phyloP scores from a whole-genome alignment of 2,113 vertebrate species.

The Haplochromis burtoni region DNA sequence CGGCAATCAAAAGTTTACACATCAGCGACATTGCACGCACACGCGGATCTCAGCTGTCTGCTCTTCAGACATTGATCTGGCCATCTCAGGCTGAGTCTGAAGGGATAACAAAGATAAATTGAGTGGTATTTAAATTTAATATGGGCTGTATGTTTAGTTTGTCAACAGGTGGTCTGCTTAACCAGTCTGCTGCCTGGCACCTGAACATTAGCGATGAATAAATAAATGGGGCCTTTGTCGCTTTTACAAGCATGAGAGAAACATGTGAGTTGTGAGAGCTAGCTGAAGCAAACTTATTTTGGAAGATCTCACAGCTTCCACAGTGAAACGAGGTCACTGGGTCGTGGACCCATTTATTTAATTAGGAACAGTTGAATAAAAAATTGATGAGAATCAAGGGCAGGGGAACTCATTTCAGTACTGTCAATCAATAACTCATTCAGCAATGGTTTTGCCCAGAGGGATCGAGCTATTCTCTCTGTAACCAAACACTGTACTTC shows the following conservation, averaged over 20 bases:
- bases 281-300: constrained; percentile 34
- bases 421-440: constrained; percentile 73
- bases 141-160: constrained; percentile 27
- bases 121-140: constrained; percentile 48
- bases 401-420: constrained; percentile 67
- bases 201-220: constrained; percentile 27
- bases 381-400: constrained; percentile 72
- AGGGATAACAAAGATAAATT: constrained; percentile 54
- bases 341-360: constrained; percentile 74
- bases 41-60: not conserved
- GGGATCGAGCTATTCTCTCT: constrained; percentile 32
- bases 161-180: constrained; percentile 57
- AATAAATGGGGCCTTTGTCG: not conserved
- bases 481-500: constrained; percentile 15
- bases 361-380: constrained; percentile 68
- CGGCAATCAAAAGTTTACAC: constrained; percentile 38
- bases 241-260: not conserved
- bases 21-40: not conserved
- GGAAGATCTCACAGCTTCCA: constrained; percentile 12
- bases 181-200: constrained; percentile 18
- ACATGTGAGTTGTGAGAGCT: not conserved
- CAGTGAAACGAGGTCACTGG: constrained; percentile 68
- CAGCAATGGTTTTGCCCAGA: constrained; percentile 41
- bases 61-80: constrained; percentile 34
- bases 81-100: constrained; percentile 11